phyloP scores from a whole-genome alignment of 1,140 invertebrate species.

The Drosophila micromelanica region DNA sequence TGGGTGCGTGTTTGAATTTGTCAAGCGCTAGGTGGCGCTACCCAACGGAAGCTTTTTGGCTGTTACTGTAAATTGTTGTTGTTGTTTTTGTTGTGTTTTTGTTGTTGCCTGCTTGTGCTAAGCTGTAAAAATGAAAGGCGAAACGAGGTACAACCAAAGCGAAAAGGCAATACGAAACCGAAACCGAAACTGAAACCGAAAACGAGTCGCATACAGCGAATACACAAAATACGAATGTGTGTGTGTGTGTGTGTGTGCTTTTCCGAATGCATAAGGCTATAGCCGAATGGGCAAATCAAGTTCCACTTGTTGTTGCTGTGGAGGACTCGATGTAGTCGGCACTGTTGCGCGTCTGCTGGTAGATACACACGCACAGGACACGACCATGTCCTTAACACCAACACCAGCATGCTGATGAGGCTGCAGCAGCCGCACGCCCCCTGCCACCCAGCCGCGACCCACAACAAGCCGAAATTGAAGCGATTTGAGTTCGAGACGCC shows the following conservation, averaged over 20 bases:
- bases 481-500: slow-evolving; percentile 56
- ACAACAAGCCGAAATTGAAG: slow-evolving; percentile 43
- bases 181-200: slow-evolving; percentile 57
- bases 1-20: slow-evolving; percentile 8
- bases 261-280: slow-evolving; percentile 40
- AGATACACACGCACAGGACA: slow-evolving; percentile 37
- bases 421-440: slow-evolving; percentile 39
- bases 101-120: slow-evolving; percentile 7
- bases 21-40: slow-evolving; percentile 53
- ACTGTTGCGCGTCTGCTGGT: slow-evolving; percentile 61
- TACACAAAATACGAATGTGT: slow-evolving; percentile 37
- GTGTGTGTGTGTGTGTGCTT: slow-evolving; percentile 8
- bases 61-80: slow-evolving; percentile 24
- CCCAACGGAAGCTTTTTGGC: slow-evolving; percentile 67
- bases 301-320: slow-evolving; percentile 69
- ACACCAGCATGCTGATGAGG: slow-evolving; percentile 58
- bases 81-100: neutral
- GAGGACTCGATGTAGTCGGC: slow-evolving; percentile 26
- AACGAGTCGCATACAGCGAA: slow-evolving; percentile 45
- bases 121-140: slow-evolving; percentile 36
- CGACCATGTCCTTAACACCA: slow-evolving; percentile 61
- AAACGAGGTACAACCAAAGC: slow-evolving; percentile 28
- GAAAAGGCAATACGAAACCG: slow-evolving; percentile 36
- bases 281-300: slow-evolving; percentile 60
- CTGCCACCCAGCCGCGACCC: neutral